Percentiles rank a stretch among this genome's conserved stretches.
These are phyloP conservation scores for Genyomyrus donnyi DNA, from an alignment of 2,113 vertebrate species.

Conservation along the genomic window DNA sequence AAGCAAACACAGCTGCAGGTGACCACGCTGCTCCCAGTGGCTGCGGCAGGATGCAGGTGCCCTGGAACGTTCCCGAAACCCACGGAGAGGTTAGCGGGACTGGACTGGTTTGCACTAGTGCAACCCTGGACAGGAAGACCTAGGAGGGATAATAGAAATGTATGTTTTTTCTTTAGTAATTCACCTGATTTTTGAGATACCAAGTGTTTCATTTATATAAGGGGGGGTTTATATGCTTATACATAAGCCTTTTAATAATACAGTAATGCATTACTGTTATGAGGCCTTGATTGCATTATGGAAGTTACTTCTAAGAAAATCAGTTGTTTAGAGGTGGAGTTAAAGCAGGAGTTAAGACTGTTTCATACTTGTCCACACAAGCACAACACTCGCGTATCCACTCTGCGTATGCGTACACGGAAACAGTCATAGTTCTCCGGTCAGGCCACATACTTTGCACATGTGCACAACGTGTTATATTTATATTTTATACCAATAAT, in stretches of 20 bases:
- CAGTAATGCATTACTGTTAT: not conserved
- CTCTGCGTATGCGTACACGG: no score
- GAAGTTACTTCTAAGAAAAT: not conserved
- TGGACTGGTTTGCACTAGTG: not conserved
- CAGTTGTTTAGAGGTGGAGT: not conserved
- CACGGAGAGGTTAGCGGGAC: not conserved
- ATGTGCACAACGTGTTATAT: no score
- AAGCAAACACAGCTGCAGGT: not conserved
- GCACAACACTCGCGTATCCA: no score
- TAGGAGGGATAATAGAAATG: not conserved
- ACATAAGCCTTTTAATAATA: not conserved
- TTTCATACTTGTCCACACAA: no score
- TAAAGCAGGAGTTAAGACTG: slow-evolving; percentile 50
- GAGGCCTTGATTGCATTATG: not conserved
- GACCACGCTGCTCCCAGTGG: not conserved
- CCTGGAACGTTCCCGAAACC: not conserved
- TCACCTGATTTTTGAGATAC: not conserved
- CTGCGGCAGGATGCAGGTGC: not conserved
- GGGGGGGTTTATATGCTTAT: not conserved
- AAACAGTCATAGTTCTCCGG: no score
- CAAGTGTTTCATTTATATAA: not conserved
- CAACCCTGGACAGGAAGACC: not conserved
- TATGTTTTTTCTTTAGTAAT: not conserved
- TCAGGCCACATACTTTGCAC: no score
- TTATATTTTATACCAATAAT: no score